Evolutionary conservation across 2,113 vertebrate species (phyloP), one percentile per base, ranked within the genome.

Genomic region (Oenanthe oenanthe): DNA sequence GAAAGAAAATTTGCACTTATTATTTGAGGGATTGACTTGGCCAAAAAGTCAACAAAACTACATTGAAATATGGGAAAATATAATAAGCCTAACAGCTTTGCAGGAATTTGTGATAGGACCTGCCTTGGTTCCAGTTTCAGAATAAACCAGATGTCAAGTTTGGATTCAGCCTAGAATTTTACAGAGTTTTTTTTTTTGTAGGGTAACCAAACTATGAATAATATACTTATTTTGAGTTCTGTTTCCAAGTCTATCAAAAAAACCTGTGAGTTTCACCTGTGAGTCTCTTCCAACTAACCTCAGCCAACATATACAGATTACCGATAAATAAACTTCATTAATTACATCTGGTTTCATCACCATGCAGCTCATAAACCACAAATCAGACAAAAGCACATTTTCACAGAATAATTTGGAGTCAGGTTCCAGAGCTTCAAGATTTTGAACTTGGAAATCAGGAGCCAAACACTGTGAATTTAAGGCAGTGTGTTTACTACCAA

Each of bases 401-500:
- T 68, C 36, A 68, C 17, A 75, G 67, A 85, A 42, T 34, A 48
- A 79, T 68, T 53, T 40, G 14, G 40, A 75, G 53, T 92, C 45
- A 25, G 16, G 22, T 91, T 82, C 48, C 60, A 68, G 68, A 88
- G 19, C 36, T 83, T 89, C 32, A 61, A 62, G 80, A 85, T 61
- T 91, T 54, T 81, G 51, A 81, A 62, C 34, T 29, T 34, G 42
- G 58, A 70, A 68, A 87, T 66, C 66, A 57, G 51, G 29, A 91
- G 43, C 40, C 54, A 88, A 70, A 51, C 16, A 48, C 13, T 4
- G 12, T 21, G 67, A 93, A 86, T 87, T 63, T 40, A 83, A 96
- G 71, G 47, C 66, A 81, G 48, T 2, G 3, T 73, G 71, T 86
- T 96, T 93, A 86, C 88, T 96, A 67, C n/a, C 57, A 62, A 60